These are phyloP conservation scores for Lineus longissimus DNA, from an alignment of 1,140 invertebrate genomes.

Conservation along the genomic window DNA sequence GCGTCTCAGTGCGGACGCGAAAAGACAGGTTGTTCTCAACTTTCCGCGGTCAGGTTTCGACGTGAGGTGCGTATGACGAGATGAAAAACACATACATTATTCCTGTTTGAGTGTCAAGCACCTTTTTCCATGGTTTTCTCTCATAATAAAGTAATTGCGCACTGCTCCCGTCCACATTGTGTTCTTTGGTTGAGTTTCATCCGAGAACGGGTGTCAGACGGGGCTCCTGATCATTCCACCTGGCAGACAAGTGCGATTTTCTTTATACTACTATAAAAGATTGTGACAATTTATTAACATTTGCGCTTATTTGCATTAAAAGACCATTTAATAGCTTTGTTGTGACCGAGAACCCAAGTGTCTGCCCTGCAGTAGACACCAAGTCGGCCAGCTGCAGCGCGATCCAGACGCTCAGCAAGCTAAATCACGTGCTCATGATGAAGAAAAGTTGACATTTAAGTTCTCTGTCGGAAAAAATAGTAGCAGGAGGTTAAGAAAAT, in stretches of 20 bases:
- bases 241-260: constrained; percentile 7
- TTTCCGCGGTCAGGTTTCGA: neutral
- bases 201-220: constrained; percentile 1
- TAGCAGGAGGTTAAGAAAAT: too few relatives aligned
- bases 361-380: constrained; percentile 3
- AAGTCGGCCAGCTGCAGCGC: neutral
- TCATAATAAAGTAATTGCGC: neutral
- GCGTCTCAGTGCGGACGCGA: too few relatives aligned
- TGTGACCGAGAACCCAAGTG: constrained; percentile 1
- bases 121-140: constrained; percentile 1
- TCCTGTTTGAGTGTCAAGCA: neutral
- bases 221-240: neutral
- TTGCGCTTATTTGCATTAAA: constrained; percentile 8
- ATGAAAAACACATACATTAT: constrained; percentile 1
- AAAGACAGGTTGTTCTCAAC: too few relatives aligned
- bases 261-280: constrained; percentile 9
- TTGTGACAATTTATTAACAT: constrained; percentile 9
- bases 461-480: too few relatives aligned
- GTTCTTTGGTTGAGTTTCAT: neutral
- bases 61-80: constrained; percentile 2
- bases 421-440: too few relatives aligned
- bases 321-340: constrained; percentile 8
- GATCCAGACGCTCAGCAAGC: too few relatives aligned
- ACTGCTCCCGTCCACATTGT: neutral
- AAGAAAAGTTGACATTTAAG: too few relatives aligned